Conservation (phyloP, 2,113 vertebrate species). For the Mesoclemmys tuberculata region DNA sequence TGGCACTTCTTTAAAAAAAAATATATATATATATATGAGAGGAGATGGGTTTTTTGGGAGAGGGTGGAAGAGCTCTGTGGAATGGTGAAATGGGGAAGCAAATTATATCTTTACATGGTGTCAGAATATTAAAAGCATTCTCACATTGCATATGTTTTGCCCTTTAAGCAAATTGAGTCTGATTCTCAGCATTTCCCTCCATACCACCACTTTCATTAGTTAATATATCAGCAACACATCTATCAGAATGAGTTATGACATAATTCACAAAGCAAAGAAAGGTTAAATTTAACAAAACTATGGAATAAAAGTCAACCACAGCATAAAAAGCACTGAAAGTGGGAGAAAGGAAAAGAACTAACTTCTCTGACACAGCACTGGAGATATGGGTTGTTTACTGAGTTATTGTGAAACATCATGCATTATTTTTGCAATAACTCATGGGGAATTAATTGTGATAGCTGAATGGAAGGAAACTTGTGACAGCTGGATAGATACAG, state of each 20-base stretch:
- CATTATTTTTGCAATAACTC: not conserved
- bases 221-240: not conserved
- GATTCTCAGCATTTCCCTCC: not conserved
- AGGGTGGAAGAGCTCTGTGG: not conserved
- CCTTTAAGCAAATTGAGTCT: not conserved
- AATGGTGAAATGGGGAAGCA: not conserved
- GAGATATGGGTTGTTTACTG: conserved; percentile 3
- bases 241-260: not conserved
- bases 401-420: not conserved
- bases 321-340: not conserved
- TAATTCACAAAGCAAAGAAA: not conserved
- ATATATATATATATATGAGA: too few species aligned
- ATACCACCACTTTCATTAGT: not conserved
- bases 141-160: not conserved
- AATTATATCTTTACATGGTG: not conserved
- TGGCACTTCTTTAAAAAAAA: not conserved
- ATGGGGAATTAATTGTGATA: not conserved
- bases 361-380: not conserved
- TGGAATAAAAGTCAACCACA: not conserved
- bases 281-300: not conserved
- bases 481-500: not conserved
- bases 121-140: not conserved
- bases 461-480: not conserved
- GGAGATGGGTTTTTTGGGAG: not conserved
- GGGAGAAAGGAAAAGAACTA: not conserved